These are phyloP conservation scores for Tineola bisselliella DNA, from an alignment of 2,888 invertebrate genomes.

Conservation along the genomic window DNA sequence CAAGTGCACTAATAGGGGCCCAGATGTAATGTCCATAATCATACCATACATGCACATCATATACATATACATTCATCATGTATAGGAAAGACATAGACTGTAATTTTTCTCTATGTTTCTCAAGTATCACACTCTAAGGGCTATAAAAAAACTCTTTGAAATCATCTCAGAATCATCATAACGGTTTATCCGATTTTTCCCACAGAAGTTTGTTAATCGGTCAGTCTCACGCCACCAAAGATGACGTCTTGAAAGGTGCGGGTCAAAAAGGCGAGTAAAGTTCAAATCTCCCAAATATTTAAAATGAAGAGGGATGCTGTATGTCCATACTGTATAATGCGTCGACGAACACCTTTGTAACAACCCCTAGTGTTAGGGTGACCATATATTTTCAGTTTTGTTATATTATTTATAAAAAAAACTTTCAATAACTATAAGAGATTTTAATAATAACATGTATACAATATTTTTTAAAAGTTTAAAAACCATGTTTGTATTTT, in stretches of 20 bases:
- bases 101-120: too few relatives aligned
- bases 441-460: too few relatives aligned
- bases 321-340: conserved; percentile 41
- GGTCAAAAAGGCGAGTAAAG: conserved; percentile 50
- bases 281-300: conserved; percentile 40
- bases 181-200: conserved; percentile 27
- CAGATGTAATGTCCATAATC: too few relatives aligned
- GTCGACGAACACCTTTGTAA: conserved; percentile 43
- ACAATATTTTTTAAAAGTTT: too few relatives aligned
- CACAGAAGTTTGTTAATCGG: conserved; percentile 43
- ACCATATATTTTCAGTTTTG: not conserved
- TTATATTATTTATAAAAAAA: too few relatives aligned
- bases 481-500: too few relatives aligned
- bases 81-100: too few relatives aligned
- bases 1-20: too few relatives aligned
- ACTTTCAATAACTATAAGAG: too few relatives aligned
- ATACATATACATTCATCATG: too few relatives aligned
- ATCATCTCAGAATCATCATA: not conserved
- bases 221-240: conserved; percentile 50
- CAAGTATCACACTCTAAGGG: too few relatives aligned
- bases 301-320: conserved; percentile 50
- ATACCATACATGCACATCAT: too few relatives aligned
- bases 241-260: conserved; percentile 36
- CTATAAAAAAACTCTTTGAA: not conserved
- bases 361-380: not conserved